phyloP scores from a whole-genome alignment of 2,888 invertebrate species.

The Drepanosiphum platanoidis region DNA sequence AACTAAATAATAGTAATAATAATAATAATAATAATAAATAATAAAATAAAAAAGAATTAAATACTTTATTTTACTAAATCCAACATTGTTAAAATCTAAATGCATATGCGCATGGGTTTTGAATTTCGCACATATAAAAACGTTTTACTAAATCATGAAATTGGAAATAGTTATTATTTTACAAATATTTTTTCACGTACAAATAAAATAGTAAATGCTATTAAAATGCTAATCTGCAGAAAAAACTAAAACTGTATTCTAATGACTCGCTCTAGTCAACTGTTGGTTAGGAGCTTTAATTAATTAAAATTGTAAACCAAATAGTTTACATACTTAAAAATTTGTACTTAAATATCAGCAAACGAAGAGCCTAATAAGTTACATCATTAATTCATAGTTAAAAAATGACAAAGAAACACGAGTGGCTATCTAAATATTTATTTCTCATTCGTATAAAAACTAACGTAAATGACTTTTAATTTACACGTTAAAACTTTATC shows the following conservation, averaged over 20 bases:
- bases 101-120: background rate
- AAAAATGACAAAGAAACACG: background rate
- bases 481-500: slow-evolving; percentile 2
- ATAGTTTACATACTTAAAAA: background rate
- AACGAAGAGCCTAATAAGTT: background rate
- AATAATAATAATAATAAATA: too few species aligned
- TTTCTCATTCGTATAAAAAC: slow-evolving; percentile 19
- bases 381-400: background rate
- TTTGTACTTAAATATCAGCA: slow-evolving; percentile 18
- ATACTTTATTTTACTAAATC: slow-evolving; percentile 24
- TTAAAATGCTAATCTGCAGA: background rate
- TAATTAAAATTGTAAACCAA: background rate
- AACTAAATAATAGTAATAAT: slow-evolving; percentile 18
- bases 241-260: background rate
- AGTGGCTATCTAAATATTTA: slow-evolving; percentile 8
- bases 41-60: too few species aligned
- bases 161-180: too few species aligned
- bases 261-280: background rate
- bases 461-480: slow-evolving; percentile 24
- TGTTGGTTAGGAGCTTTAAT: slow-evolving; percentile 25
- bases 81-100: background rate
- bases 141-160: background rate
- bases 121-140: background rate
- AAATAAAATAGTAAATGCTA: background rate
- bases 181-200: background rate